Evolutionary conservation across 2,888 invertebrate genomes (phyloP), one percentile per base, ranked within the genome.

Genomic region (Xestia xanthographa): DNA sequence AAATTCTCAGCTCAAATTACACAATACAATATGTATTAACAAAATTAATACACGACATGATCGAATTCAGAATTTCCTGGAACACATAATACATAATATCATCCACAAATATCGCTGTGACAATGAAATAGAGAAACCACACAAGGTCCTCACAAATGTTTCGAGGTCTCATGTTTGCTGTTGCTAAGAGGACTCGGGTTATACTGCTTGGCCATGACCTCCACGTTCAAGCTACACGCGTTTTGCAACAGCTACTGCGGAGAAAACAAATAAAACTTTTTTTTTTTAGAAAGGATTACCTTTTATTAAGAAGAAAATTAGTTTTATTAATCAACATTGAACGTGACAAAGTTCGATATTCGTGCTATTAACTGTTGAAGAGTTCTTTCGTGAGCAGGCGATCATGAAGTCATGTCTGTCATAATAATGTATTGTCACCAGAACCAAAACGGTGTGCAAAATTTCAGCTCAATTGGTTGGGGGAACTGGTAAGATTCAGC

Each of bases 41-140:
- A 38, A 45, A 20, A 20, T 29, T 14, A n/a, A 38, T 45, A 68
- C 34, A 56, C 5, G 50, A 20, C 26, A 11, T 43, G 22, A 72
- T 65, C 14, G 26, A 77, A 65, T 72, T 34, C 11, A 41, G 22
- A 34, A 48, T 26, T 62, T 50, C 8, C 26, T 48, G 26, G 41
- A 38, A 66, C 43, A 17, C 3, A 11, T 17, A 43, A 20, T 2
- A 5, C 22, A 60, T 29, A 62, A 62, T 62, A 20, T 63, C 8
- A 43, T 29, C 34, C 45, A 66, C 26, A 48, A 34, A 48, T 20
- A 22, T 74, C 2, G 56, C 14, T 48, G 53, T 62, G 26, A 41
- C 56, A 56, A 67, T 50, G 20, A 26, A 38, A 58, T 58, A 34
- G 38, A 63, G 41, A 67, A 67, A 43, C 56, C 67, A 50, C 34